Conservation (phyloP, 2,797 vertebrate species). For the Neoniphon sammara region DNA sequence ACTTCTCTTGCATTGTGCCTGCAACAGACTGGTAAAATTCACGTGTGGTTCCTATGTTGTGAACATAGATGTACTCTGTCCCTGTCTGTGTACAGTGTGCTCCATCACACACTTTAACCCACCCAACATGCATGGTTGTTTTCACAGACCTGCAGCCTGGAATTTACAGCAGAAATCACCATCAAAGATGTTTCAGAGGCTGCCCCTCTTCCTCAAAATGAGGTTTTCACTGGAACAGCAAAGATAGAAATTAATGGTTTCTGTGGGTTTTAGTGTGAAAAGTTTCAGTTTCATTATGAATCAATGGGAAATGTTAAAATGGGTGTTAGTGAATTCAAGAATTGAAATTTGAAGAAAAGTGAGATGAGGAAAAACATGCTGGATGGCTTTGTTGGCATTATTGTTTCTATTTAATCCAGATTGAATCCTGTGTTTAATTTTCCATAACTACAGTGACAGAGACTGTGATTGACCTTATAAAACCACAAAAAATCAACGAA, state of each 20-base stretch:
- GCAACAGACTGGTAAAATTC: constrained; percentile 62
- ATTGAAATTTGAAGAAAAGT: background rate
- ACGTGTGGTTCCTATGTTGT: constrained; percentile 34
- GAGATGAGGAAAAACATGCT: too few species aligned
- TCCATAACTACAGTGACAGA: too few species aligned
- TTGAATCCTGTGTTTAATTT: too few species aligned
- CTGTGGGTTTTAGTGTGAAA: background rate
- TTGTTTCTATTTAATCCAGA: too few species aligned
- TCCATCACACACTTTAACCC: constrained; percentile 25
- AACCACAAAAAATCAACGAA: background rate
- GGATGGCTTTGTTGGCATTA: too few species aligned
- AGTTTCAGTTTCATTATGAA: background rate
- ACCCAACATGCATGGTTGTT: constrained; percentile 40
- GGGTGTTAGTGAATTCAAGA: background rate
- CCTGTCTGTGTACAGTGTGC: constrained; percentile 38
- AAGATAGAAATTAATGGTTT: background rate
- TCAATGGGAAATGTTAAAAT: too few species aligned
- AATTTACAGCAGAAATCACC: constrained; percentile 28
- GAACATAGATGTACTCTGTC: constrained; percentile 39
- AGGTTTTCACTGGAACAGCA: background rate
- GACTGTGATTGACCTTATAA: too few species aligned
- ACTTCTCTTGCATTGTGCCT: constrained; percentile 47
- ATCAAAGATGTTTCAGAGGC: constrained; percentile 27
- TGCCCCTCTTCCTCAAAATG: constrained; percentile 13
- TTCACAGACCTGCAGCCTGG: constrained; percentile 18